Evolutionary conservation across 2,797 vertebrate genomes (phyloP), one percentile per base, ranked within the genome.

Genomic region (Darevskia nairensis): DNA sequence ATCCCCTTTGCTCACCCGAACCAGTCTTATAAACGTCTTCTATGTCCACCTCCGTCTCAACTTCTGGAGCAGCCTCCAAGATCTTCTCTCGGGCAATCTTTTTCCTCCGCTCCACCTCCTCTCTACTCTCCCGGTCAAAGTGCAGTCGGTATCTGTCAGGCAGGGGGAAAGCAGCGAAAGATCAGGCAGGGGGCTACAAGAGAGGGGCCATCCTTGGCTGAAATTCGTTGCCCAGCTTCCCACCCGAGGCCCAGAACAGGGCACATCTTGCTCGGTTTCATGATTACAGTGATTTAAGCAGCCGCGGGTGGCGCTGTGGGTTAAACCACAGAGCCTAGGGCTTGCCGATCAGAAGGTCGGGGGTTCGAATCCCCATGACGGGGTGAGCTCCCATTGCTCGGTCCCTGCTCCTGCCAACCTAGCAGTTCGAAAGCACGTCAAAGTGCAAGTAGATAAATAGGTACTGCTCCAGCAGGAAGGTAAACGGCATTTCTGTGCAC

Each of bases 21-120:
- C 96, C 96, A 0, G 97, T 94, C 41, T 98, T 98, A 85, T 98
- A 99, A 89, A 99, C 95, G 27, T 97, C 96, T 82, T 94, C 93
- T 21, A 99, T 98, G 91, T 98, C 96, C 35, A 98, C 94, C 94
- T 99, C 98, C n/a, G 97, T 93, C 55, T 98, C 96, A 41, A 96
- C 96, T n/a, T 98, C 98, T 0, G 95, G 96, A 35, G 98, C 93
- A 0, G 90, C 94, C 91, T 97, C 95, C 75, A 99, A 92, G 61
- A 97, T 91, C 77, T 98, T 98, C 93, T 98, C 98, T 77, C 82
- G 96, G 1, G 98, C 97, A 13, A 97, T 55, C 90, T 97, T 98
- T 96, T 98, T 98, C 84, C 98, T 97, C 87, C 94, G 97, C 89
- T 98, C 98, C 90, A 99, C 97, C 32, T 98, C 98, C 75, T 99